Evolutionary conservation across 2,888 invertebrate genomes (phyloP), one percentile per base, ranked within the genome.

Genomic region (Macrosiphum euphorbiae): DNA sequence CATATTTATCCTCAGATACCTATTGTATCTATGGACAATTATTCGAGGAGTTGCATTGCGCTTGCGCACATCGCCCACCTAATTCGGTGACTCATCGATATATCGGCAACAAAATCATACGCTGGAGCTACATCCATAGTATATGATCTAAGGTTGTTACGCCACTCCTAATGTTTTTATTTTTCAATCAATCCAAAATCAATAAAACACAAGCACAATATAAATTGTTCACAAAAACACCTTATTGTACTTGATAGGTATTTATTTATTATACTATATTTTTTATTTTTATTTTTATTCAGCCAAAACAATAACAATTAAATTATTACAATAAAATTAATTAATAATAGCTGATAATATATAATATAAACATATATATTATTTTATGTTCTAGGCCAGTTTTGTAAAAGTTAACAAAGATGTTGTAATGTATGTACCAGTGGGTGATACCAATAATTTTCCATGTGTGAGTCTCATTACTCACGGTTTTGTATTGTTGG

Each of bases 391-490:
- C 28, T 94, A 94, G 93, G 93, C 84, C 16, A 94, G 44, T 28
- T 47, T 86, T 50, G 61, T 94, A 7, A 89, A 90, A 86, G 90
- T 94, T 20, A 90, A 86, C 50, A 94, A 94, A 94, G 85, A 94
- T 55, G 50, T 90, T 5, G 90, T 94, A 61, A 94, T 94, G 93
- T 94, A 89, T 86, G 93, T 94, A 94, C 93, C 93, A 35, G 85
- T 94, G 5, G 93, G 93, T 3, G 61, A 94, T 50, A 85, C 61
- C 13, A 90, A 85, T 61, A 20, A 90, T 28, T 86, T 90, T 1
- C 41, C 50, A n/a, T 94, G 35, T 50, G 93, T 94, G 3, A 86
- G 28, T 26, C 41, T 94, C 41, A 50, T 94, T 61, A 94, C 93
- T 52, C 93, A 94, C 20, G 50, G 89, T 86, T 44, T 28, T 28